Conservation (phyloP, 2,888 invertebrate species). For the Poecilobothrus nobilitatus region DNA sequence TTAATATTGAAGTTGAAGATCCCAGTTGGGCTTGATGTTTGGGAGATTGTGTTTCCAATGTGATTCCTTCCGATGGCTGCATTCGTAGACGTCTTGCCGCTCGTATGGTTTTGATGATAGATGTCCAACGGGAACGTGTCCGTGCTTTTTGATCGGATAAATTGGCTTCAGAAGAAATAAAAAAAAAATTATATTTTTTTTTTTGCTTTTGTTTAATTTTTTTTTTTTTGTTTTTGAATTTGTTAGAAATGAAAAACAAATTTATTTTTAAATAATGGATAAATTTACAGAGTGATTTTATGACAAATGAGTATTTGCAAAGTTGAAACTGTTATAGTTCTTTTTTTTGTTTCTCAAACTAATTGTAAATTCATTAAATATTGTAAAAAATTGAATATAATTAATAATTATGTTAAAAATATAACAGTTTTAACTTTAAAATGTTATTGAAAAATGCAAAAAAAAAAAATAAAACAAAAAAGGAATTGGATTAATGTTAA, state of each 20-base stretch:
- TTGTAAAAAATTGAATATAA: no score
- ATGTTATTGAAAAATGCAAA: no score
- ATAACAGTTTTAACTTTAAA: no score
- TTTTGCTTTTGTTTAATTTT: neutral
- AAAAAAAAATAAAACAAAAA: no score
- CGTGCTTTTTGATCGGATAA: constrained; percentile 22
- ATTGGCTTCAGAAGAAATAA: constrained; percentile 11
- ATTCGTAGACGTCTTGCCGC: neutral
- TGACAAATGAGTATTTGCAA: no score
- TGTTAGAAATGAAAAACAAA: neutral
- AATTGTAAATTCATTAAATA: no score
- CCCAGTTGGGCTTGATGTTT: constrained; percentile 7
- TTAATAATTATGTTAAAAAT: no score
- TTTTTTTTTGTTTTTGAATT: neutral
- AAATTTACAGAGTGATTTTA: no score
- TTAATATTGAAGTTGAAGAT: constrained; percentile 3
- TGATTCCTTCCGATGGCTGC: neutral
- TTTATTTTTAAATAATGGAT: no score
- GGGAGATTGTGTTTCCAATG: constrained; percentile 7
- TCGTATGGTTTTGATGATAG: constrained; percentile 13
- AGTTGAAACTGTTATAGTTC: no score
- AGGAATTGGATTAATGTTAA: no score
- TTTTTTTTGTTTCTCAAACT: no score
- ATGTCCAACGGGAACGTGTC: constrained; percentile 22
- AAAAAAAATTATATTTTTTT: neutral